Evolutionary conservation across 2,888 invertebrate genomes (phyloP), one percentile per base, ranked within the genome.

Genomic region (Xylophagus ater): DNA sequence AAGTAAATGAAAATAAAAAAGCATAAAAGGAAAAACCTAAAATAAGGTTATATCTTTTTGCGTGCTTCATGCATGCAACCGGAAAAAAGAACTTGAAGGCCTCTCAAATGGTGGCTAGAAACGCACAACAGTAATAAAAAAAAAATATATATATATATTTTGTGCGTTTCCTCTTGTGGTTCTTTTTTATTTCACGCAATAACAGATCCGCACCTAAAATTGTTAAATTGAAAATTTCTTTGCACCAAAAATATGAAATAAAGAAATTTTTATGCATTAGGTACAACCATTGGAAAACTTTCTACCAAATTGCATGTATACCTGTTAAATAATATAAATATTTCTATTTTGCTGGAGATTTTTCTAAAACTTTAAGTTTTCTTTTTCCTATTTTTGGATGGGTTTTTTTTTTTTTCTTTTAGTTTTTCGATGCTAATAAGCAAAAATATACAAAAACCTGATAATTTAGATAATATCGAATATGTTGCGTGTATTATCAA

Each of bases 121-220:
- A 50, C 49, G 49, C 49, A 48, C 48, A 49, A 44, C 32, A 37
- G 48, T 41, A 47, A 50, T 50, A 50, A 50, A 50, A 48, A 20
- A 25, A 9, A 17, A 18, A 26, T 38, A 14, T 26, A 17, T 33
- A n/a, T n/a, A n/a, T n/a, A n/a, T n/a, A n/a, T n/a, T n/a, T n/a
- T n/a, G n/a, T n/a, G n/a, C n/a, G n/a, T n/a, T n/a, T n/a, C 19
- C 17, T 28, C 20, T 12, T 25, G 15, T 19, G 21, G 12, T 19
- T 24, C 20, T 37, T 24, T 15, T 37, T 23, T 17, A 31, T 30
- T 23, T 30, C 24, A 13, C 17, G n/a, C 8, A 19, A 24, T 26
- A 31, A 24, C 37, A 37, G 31, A 24, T 37, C 37, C 30, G 37
- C 37, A 37, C 37, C 31, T 37, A 17, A 13, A 31, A 24, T 13